Base-by-base conservation (phyloP, 2,797 vertebrate species). In the Ambastaia sidthimunki region DNA sequence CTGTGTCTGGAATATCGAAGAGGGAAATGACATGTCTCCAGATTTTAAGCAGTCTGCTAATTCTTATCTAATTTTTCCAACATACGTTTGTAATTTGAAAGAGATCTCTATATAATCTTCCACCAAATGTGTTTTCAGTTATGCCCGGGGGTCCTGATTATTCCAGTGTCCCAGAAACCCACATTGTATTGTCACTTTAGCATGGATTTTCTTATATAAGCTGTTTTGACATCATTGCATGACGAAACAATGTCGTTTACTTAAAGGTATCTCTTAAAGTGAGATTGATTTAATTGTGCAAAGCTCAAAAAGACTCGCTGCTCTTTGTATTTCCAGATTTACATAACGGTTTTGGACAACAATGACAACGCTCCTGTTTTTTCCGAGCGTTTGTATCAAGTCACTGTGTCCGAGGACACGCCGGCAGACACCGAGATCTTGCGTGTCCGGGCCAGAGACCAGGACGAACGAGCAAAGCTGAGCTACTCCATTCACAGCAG, bases 341-440 rank as follows among this genome's bases (percentile, higher is more conserved):
- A 95, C 82, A 97, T 99, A 87, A 94, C 93, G 84, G 94, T 99
- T 67, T 95, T 96, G 87, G 98, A 99, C 86, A 96, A 93, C 90
- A 99, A 99, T 82, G 96, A 99, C 90, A 98, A 98, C 84, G 93
- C 96, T 19, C 98, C 98, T 10, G 89, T 94, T 55, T 99, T 99
- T 92, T 97, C 96, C 10, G 89, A 95, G 86, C 90, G 95, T 3
- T 92, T 94, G 63, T 99, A 99, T 1, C 95, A 98, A 80, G 89
- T 98, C 71, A 90, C 92, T 3, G 91, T 99, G 78, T 96, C 96
- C 0, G 98, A 99, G 87, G 96, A 98, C 68, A 93, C 92, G 0
- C 76, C 91, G 0, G 94, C 95, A 0, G 96, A 97, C 78, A 94
- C 94, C n/a, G 96, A 98, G 91, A 90, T 99, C 59, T 85, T 98